phyloP scores from a whole-genome alignment of 1,140 invertebrate genomes.

The Penaeus indicus region DNA sequence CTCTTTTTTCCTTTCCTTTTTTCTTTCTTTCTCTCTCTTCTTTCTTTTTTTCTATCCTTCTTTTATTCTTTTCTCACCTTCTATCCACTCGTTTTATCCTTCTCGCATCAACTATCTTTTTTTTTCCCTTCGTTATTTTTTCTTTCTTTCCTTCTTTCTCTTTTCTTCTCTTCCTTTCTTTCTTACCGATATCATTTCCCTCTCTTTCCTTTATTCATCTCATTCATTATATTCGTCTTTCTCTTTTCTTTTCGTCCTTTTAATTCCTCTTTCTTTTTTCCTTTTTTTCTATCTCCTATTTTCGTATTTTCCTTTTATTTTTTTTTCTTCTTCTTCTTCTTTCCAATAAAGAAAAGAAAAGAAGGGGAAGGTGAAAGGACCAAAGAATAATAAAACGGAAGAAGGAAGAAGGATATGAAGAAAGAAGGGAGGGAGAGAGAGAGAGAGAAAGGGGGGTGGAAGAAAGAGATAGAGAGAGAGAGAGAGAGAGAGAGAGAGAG shows the following conservation, averaged over 20 bases:
- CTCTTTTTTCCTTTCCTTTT: background rate
- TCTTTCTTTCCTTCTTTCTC: background rate
- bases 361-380: no score
- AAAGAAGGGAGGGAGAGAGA: background rate
- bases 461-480: background rate
- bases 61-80: background rate
- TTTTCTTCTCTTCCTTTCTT: background rate
- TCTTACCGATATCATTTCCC: background rate
- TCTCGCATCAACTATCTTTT: background rate
- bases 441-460: background rate
- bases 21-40: no score
- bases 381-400: no score
- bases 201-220: no score
- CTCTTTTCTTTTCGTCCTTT: background rate
- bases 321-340: background rate
- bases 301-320: background rate
- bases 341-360: background rate
- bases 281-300: background rate
- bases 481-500: background rate
- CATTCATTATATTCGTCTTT: no score
- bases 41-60: background rate
- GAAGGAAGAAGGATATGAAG: no score
- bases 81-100: background rate
- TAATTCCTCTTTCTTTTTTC: background rate
- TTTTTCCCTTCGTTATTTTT: background rate